Evolutionary conservation across 2,797 vertebrate species (phyloP), one percentile per base, ranked within the genome.

Genomic region (Todus mexicanus): DNA sequence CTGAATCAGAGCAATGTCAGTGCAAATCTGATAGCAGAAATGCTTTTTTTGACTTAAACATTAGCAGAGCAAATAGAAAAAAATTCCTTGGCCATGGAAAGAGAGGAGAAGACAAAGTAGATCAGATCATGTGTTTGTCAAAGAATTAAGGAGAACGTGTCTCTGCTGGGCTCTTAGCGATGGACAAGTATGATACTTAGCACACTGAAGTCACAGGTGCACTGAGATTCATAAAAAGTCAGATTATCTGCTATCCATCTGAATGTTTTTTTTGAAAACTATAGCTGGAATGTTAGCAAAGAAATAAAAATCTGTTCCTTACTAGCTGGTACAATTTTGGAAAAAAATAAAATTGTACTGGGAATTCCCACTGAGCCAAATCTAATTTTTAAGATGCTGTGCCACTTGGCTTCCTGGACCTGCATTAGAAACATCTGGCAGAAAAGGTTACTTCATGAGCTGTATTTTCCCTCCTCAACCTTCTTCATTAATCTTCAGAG

Each of bases 341-440:
- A 50, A 88, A 40, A 90, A 72, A 79, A 84, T 31, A 70, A 88
- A 90, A 50, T 73, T 53, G 22, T 45, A 29, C 25, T 79, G 22
- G 70, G 79, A 90, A 79, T 88, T 69, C 47, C 33, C 57, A 74
- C 25, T 57, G 71, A 93, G 68, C 5, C 68, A 93, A 84, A 90
- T 76, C 53, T 86, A 38, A 60, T 73, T 76, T 56, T 71, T 42
- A 60, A 73, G 60, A 50, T 42, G 33, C 85, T 73, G 64, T 45
- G n/a, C 64, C 48, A 64, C 29, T 91, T 76, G n/a, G 26, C 60
- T 92, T 90, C 40, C 47, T 66, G 33, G 42, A 87, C 22, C 37
- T 94, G 47, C 82, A 75, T 74, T 89, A 68, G 38, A 92, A 92
- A 90, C 31, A 88, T 70, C 77, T 89, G 64, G 31, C 17, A 68